Evolutionary conservation across 2,113 vertebrate genomes (phyloP).

Genomic region (Lynx canadensis): DNA sequence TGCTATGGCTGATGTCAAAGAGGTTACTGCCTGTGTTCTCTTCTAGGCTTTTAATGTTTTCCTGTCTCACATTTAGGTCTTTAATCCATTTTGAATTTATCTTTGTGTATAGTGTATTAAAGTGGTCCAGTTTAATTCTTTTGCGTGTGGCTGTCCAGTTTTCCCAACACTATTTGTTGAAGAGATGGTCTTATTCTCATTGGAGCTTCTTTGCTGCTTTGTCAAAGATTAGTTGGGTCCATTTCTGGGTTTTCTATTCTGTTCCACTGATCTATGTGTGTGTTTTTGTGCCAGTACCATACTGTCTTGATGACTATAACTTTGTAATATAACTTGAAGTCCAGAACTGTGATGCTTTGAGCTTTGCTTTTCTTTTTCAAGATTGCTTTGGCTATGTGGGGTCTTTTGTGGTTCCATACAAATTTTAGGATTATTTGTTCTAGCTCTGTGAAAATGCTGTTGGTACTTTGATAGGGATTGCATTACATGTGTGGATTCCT

Average conservation of each 20-base stretch:
- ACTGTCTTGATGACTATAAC: background rate
- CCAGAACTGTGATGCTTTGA: background rate
- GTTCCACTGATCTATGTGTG: background rate
- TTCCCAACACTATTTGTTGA: background rate
- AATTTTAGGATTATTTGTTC: background rate
- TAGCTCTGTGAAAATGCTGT: background rate
- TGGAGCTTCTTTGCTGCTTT: background rate
- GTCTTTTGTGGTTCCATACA: background rate
- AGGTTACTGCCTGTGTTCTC: background rate
- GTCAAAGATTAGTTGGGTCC: background rate
- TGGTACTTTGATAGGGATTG: background rate
- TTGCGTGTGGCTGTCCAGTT: background rate
- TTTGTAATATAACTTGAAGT: background rate
- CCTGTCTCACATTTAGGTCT: background rate
- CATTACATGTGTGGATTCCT: background rate
- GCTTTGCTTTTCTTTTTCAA: background rate
- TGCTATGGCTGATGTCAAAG: background rate
- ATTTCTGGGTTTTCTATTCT: background rate
- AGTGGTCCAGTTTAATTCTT: background rate
- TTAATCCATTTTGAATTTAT: background rate
- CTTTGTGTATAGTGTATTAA: background rate
- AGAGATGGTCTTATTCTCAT: background rate
- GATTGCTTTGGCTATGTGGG: background rate
- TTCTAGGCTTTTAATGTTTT: background rate
- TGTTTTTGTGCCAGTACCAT: background rate